phyloP scores from a whole-genome alignment of 2,113 vertebrate genomes.

The Micromys minutus region DNA sequence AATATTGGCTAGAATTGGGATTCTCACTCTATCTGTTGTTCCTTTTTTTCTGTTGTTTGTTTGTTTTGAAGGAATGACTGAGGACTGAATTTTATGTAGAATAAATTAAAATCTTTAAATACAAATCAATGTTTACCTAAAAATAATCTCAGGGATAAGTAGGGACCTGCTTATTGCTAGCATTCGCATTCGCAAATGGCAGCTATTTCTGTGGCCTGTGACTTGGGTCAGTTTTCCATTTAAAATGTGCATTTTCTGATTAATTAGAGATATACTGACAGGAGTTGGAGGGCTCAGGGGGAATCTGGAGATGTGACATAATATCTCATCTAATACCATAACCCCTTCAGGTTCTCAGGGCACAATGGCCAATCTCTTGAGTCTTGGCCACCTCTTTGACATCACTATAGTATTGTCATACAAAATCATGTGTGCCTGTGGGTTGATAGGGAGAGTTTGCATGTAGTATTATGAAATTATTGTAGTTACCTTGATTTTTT shows the following conservation, averaged over 20 bases:
- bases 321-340: background rate
- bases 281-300: background rate
- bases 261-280: background rate
- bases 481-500: slow-evolving; percentile 57
- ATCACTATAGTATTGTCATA: background rate
- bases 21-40: background rate
- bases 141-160: background rate
- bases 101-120: background rate
- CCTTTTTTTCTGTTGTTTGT: background rate
- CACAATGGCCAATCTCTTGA: background rate
- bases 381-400: background rate
- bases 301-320: background rate
- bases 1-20: background rate
- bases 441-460: background rate
- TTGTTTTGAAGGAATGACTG: background rate
- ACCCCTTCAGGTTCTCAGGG: background rate
- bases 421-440: background rate
- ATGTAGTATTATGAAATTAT: background rate
- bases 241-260: background rate
- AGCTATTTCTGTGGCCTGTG: background rate
- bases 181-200: background rate
- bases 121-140: background rate
- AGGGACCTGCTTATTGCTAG: background rate
- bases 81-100: background rate
- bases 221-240: background rate